Evolutionary conservation across 2,888 invertebrate species (phyloP).

Genomic region (Lasioglossum villosulum): DNA sequence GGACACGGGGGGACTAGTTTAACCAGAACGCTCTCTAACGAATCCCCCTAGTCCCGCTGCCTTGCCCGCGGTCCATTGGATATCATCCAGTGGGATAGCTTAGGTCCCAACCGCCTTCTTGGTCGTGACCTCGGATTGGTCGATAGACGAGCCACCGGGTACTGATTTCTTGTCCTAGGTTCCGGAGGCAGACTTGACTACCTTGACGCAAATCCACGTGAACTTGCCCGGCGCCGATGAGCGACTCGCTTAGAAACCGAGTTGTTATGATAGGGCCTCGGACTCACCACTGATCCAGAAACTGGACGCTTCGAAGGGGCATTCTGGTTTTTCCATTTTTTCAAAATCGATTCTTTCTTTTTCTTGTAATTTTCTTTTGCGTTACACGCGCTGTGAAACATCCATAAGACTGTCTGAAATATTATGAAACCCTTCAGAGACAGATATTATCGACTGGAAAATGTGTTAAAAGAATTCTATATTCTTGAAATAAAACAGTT

Average conservation of each 20-base stretch:
- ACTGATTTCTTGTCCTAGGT: conserved; percentile 67
- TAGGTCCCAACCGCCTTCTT: conserved; percentile 61
- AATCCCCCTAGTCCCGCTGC: conserved; percentile 53
- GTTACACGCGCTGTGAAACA: not conserved
- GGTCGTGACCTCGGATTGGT: conserved; percentile 71
- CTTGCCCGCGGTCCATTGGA: not conserved
- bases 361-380: not conserved
- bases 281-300: conserved; percentile 13
- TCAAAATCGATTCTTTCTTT: not conserved
- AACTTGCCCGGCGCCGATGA: conserved; percentile 43
- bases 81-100: conserved; percentile 57
- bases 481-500: too few species aligned
- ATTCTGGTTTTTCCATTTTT: not conserved
- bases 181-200: conserved; percentile 59
- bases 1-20: conserved; percentile 58
- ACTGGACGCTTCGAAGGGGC: not conserved
- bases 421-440: not conserved
- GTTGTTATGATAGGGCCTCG: conserved; percentile 21
- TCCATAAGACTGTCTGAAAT: not conserved
- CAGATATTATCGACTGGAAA: not conserved
- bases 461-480: not conserved
- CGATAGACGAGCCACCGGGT: conserved; percentile 60
- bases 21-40: conserved; percentile 61
- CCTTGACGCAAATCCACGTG: conserved; percentile 58
- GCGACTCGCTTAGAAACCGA: conserved; percentile 49